Conservation (phyloP, 2,113 vertebrate genomes). For the Lophius piscatorius region DNA sequence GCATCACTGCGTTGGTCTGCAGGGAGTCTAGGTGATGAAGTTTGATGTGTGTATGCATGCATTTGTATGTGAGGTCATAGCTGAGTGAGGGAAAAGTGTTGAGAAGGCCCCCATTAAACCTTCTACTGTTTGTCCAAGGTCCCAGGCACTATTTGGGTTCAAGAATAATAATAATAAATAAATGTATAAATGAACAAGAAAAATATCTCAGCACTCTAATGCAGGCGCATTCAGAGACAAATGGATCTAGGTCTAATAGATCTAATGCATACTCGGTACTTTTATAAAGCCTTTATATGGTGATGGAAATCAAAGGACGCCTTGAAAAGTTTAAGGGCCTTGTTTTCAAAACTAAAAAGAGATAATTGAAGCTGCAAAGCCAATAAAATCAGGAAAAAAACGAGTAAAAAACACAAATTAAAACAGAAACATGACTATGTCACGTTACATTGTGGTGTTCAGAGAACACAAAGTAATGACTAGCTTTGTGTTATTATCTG, state of each 20-base stretch:
- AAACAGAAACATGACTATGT: too few relatives aligned
- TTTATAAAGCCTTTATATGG: constrained; percentile 4
- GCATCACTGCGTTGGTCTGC: constrained; percentile 16
- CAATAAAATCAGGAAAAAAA: too few relatives aligned
- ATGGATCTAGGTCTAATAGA: too few relatives aligned
- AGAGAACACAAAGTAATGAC: too few relatives aligned
- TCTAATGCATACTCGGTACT: not conserved
- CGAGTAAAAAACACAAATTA: too few relatives aligned
- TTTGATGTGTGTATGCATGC: constrained; percentile 10
- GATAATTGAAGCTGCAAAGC: too few relatives aligned
- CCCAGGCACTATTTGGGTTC: constrained; percentile 50
- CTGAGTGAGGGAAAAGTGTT: constrained; percentile 26
- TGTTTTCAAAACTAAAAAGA: too few relatives aligned
- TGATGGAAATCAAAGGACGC: not conserved
- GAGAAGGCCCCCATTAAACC: constrained; percentile 49
- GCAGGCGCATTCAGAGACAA: constrained; percentile 1
- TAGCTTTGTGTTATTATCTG: too few relatives aligned
- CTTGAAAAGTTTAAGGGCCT: not conserved
- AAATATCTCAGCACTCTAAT: constrained; percentile 21
- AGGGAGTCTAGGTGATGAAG: constrained; percentile 17
- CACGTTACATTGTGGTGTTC: too few relatives aligned
- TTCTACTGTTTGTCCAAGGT: constrained; percentile 65
- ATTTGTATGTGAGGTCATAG: constrained; percentile 13
- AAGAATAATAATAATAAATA: constrained; percentile 69
- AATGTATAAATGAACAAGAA: constrained; percentile 47